Percentiles rank a stretch among this genome's conserved stretches.
phyloP scores from a whole-genome alignment of 2,797 vertebrate species.

The Galaxias olidus region DNA sequence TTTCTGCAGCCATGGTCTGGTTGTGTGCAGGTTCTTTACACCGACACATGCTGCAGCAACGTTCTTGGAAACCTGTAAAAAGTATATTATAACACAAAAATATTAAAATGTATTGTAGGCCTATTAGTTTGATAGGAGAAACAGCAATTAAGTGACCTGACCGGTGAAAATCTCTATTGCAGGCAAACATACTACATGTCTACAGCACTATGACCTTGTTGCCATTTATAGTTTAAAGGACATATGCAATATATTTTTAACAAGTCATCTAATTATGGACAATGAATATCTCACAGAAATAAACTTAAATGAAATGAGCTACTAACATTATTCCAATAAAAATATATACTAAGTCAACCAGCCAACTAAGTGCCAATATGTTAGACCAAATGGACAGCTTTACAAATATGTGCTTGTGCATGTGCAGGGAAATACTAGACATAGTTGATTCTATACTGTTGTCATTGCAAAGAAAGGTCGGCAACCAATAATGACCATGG shows the following conservation, averaged over 20 bases:
- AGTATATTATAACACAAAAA: background rate
- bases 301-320: no score
- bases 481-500: background rate
- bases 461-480: background rate
- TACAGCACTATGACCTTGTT: background rate
- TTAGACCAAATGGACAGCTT: no score
- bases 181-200: background rate
- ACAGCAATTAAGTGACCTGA: no score
- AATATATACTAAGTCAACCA: no score
- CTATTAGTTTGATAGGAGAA: no score
- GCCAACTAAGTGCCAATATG: no score
- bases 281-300: background rate
- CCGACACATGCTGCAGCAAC: conserved; percentile 86
- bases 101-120: background rate
- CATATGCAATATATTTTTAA: background rate
- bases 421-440: no score
- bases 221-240: background rate
- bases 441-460: no score
- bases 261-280: background rate
- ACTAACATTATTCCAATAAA: no score
- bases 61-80: conserved; percentile 84
- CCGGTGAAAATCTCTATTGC: no score
- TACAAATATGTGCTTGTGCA: no score
- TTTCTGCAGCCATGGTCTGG: conserved; percentile 81
- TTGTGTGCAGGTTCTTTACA: conserved; percentile 84